Conservation (phyloP, 1,140 invertebrate species). For the Episyrphus balteatus region DNA sequence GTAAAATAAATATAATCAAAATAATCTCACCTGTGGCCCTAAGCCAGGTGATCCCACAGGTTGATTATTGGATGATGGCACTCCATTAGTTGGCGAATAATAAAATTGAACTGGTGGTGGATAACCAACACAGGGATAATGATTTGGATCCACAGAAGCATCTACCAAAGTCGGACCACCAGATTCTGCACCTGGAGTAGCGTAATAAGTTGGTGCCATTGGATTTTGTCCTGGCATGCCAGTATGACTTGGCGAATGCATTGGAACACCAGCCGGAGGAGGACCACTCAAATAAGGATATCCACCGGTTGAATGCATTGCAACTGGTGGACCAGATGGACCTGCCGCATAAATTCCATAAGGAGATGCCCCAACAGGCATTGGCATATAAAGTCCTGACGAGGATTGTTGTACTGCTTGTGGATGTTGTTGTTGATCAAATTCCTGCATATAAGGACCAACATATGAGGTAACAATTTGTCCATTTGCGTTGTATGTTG, state of each 20-base stretch:
- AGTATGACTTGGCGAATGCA: constrained; percentile 3
- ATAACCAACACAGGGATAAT: constrained; percentile 6
- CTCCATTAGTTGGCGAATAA: constrained; percentile 2
- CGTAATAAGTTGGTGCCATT: neutral
- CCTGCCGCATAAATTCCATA: constrained; percentile 6
- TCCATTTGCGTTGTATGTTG: too few species aligned
- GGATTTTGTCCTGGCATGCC: neutral
- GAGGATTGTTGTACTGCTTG: too few species aligned
- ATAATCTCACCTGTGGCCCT: too few species aligned
- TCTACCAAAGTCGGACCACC: neutral
- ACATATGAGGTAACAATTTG: too few species aligned
- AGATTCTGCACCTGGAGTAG: neutral
- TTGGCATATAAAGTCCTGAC: constrained; percentile 1
- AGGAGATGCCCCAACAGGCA: neutral
- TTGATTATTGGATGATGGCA: neutral
- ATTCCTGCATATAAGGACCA: neutral
- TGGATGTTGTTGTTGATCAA: neutral
- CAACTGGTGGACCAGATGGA: neutral
- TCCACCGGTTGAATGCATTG: too few species aligned
- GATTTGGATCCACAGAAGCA: neutral
- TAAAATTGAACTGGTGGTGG: constrained; percentile 8
- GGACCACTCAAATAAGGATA: too few species aligned
- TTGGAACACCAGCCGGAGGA: neutral
- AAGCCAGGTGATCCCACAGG: too few species aligned
- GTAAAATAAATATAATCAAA: too few species aligned